These are phyloP conservation scores for Peribatodes rhomboidaria DNA, from an alignment of 2,888 invertebrate genomes.

Conservation along the genomic window DNA sequence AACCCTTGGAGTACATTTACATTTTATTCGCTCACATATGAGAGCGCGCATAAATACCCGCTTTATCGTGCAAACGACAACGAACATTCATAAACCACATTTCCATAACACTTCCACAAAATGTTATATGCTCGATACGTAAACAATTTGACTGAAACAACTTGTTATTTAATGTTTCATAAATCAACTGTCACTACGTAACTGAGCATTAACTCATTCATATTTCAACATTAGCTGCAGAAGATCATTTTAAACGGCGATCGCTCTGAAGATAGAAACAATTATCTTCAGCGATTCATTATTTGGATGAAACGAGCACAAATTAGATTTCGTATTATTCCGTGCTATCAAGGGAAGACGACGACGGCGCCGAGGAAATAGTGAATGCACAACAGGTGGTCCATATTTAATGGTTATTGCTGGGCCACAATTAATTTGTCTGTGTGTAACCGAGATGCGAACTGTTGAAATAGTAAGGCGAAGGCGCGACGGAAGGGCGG, in stretches of 20 bases:
- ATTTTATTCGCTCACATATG: slow-evolving; percentile 28
- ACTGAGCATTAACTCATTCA: slow-evolving; percentile 15
- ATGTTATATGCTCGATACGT: slow-evolving; percentile 29
- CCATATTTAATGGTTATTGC: slow-evolving; percentile 73
- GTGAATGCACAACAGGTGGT: slow-evolving; percentile 69
- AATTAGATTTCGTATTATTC: slow-evolving; percentile 37
- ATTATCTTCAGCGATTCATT: slow-evolving; percentile 29
- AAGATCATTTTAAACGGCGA: slow-evolving; percentile 8
- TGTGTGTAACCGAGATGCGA: slow-evolving; percentile 57
- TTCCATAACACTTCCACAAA: slow-evolving; percentile 32
- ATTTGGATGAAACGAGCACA: slow-evolving; percentile 24
- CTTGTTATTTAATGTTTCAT: slow-evolving; percentile 19
- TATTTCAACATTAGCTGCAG: slow-evolving; percentile 26
- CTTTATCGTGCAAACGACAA: slow-evolving; percentile 34
- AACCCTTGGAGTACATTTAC: slow-evolving; percentile 7
- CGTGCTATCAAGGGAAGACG: slow-evolving; percentile 38
- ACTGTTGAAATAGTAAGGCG: slow-evolving; percentile 53
- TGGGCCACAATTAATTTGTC: slow-evolving; percentile 74
- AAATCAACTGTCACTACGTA: slow-evolving; percentile 6
- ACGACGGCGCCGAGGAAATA: slow-evolving; percentile 42
- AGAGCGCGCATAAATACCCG: slow-evolving; percentile 28
- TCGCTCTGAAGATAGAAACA: slow-evolving; percentile 27
- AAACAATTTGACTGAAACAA: slow-evolving; percentile 34
- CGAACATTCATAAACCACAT: slow-evolving; percentile 36
- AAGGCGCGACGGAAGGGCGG: slow-evolving; percentile 34